phyloP scores from a whole-genome alignment of 1,140 invertebrate genomes.

The Eumaeus atala region DNA sequence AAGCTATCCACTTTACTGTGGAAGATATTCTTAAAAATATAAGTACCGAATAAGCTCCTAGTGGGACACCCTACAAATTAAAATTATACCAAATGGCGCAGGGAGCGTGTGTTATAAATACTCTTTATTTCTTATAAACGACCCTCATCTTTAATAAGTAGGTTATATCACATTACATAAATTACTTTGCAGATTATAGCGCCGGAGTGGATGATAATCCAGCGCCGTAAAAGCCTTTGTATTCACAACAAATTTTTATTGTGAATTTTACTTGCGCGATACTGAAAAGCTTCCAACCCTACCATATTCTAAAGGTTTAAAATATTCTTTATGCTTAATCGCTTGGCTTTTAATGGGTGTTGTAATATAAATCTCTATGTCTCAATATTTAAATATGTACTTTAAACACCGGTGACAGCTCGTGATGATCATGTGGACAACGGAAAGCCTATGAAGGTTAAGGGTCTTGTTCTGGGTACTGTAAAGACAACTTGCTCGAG shows the following conservation, averaged over 20 bases:
- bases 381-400: too few species aligned
- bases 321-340: conserved; percentile 31
- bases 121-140: conserved; percentile 18
- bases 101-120: conserved; percentile 40
- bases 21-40: too few species aligned
- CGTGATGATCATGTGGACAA: too few species aligned
- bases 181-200: conserved; percentile 39
- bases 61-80: conserved; percentile 19
- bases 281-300: too few species aligned
- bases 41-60: too few species aligned
- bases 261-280: conserved; percentile 24
- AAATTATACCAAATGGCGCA: conserved; percentile 41
- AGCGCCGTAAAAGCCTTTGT: background rate
- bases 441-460: too few species aligned
- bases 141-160: conserved; percentile 46
- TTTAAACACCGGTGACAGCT: conserved; percentile 65
- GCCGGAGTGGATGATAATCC: conserved; percentile 17
- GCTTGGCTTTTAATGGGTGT: conserved; percentile 43
- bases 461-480: too few species aligned
- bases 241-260: conserved; percentile 24
- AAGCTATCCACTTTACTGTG: too few species aligned
- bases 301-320: too few species aligned
- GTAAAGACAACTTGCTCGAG: too few species aligned
- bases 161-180: conserved; percentile 58
- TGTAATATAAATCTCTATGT: too few species aligned